Evolutionary conservation across 2,888 invertebrate species (phyloP).

Genomic region (Cheilosia vernalis): DNA sequence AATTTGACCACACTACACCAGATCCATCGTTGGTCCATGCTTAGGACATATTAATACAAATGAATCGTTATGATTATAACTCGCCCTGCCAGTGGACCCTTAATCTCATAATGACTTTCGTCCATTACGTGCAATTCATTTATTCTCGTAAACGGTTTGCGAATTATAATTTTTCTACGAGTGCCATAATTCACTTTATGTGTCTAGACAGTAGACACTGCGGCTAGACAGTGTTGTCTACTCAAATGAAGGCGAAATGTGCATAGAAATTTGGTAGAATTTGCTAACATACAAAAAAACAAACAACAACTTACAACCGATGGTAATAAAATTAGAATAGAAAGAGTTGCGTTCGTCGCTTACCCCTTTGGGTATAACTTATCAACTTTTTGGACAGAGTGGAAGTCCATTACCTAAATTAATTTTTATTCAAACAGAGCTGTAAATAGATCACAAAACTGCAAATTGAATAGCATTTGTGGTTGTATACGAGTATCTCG

Average conservation of each 20-base stretch:
- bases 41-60: neutral
- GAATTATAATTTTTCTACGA: slow-evolving; percentile 10
- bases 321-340: neutral
- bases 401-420: slow-evolving; percentile 28
- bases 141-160: slow-evolving; percentile 19
- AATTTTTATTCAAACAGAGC: slow-evolving; percentile 12
- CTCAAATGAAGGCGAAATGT: neutral
- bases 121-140: slow-evolving; percentile 23
- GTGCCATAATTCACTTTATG: slow-evolving; percentile 27
- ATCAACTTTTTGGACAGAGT: neutral
- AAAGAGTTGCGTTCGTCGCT: neutral
- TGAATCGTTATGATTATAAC: neutral
- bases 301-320: neutral
- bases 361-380: neutral
- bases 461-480: neutral
- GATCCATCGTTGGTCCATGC: neutral
- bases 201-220: slow-evolving; percentile 19
- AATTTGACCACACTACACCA: neutral
- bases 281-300: neutral
- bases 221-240: slow-evolving; percentile 15
- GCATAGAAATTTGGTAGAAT: slow-evolving; percentile 14
- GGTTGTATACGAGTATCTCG: neutral
- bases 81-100: neutral
- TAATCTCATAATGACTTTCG: slow-evolving; percentile 37
- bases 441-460: slow-evolving; percentile 4